phyloP scores from a whole-genome alignment of 2,797 vertebrate genomes.

The Protonibea diacanthus region DNA sequence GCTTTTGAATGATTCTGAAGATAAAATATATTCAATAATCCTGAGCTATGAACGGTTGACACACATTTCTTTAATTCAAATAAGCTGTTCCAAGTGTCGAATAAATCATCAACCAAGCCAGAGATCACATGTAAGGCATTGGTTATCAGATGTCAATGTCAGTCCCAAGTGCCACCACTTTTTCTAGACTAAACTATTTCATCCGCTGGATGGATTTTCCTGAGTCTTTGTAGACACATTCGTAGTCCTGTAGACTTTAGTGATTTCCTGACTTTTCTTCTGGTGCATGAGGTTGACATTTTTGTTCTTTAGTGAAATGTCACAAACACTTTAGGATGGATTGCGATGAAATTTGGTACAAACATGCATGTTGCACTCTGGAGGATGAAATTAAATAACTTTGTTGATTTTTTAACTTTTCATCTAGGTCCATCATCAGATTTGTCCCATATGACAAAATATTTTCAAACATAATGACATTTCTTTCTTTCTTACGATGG shows the following conservation, averaged over 20 bases:
- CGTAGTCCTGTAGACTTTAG: background rate
- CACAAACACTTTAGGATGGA: background rate
- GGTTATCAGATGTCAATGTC: background rate
- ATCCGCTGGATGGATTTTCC: background rate
- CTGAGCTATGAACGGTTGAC: background rate
- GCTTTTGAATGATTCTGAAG: background rate
- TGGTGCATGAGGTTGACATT: background rate
- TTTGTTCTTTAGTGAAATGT: background rate
- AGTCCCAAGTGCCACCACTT: background rate
- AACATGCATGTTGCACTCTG: background rate
- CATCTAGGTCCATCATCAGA: background rate
- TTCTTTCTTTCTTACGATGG: background rate
- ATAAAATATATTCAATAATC: background rate
- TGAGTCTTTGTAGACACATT: background rate
- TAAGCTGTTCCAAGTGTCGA: background rate
- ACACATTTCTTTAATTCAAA: background rate
- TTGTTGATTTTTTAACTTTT: background rate
- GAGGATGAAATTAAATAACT: background rate
- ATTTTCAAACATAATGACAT: background rate
- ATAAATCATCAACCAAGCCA: background rate
- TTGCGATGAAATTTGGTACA: background rate
- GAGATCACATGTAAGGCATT: background rate
- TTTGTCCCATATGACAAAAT: background rate
- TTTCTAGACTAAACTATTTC: background rate
- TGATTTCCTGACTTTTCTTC: background rate